Evolutionary conservation across 2,797 vertebrate genomes (phyloP), one percentile per base, ranked within the genome.

Genomic region (Hapalemur alaotrensis): DNA sequence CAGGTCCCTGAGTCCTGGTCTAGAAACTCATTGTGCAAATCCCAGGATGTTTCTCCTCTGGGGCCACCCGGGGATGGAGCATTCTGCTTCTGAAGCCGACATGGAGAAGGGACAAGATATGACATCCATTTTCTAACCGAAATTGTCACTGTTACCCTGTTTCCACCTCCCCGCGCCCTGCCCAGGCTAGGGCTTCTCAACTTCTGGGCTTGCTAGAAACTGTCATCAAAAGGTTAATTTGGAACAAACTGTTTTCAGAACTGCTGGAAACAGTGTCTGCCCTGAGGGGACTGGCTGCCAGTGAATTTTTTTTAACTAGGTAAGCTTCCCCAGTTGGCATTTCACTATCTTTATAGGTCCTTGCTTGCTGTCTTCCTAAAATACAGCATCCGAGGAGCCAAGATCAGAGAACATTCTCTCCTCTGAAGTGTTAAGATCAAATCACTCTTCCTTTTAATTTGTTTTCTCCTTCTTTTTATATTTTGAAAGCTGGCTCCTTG

Each of bases 181-280:
- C 12, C 41, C 69, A 0, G 9, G 35, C 13, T 52, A n/a, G 65
- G 30, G 93, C 91, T 63, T 80, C 85, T 83, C 72, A 35, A 35
- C 80, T 88, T 63, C 65, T 50, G 35, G 70, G 88, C 46, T 69
- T 14, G 25, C 86, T 41, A 81, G 78, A 79, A 57, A 73, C 35
- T 48, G 67, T 38, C 41, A 46, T 89, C 95, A 32, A 81, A 94
- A 96, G 96, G 85, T 93, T 95, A 94, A 88, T 93, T 93, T 72
- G 67, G 96, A 97, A 95, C 93, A 97, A 69, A 91, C 50, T 95
- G 92, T 95, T 97, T 96, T 95, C 92, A 82, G 88, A 95, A 81
- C 95, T 79, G 35, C 80, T 91, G 72, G 89, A 95, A 96, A 94
- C 90, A 81, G 94, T 70, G 93, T 95, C 90, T 97, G 87, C 96